Conservation (phyloP, 2,797 vertebrate genomes). For the Nothura maculosa region DNA sequence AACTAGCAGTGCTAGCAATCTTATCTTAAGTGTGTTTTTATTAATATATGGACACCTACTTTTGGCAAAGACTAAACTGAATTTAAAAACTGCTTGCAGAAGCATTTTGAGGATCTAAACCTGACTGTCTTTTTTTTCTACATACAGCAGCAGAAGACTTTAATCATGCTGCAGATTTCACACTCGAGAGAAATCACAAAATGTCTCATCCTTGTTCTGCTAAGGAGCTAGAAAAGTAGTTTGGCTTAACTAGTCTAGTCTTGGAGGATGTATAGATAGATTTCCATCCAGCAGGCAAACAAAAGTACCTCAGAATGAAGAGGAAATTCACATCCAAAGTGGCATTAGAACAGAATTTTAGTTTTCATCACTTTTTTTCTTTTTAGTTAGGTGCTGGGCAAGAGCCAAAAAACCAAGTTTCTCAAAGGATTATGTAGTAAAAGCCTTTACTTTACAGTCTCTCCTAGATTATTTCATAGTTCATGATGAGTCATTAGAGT, state of each 20-base stretch:
- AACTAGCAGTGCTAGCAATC: constrained; percentile 32
- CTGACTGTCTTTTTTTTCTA: neutral
- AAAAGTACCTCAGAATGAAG: neutral
- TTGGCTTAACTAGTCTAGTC: constrained; percentile 41
- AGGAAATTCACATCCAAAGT: constrained; percentile 22
- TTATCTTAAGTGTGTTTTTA: constrained; percentile 40
- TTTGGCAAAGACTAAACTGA: constrained; percentile 7
- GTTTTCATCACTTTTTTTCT: neutral
- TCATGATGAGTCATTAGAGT: neutral
- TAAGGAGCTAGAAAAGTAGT: constrained; percentile 53
- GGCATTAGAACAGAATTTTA: neutral
- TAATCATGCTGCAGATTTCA: constrained; percentile 70
- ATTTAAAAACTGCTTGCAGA: constrained; percentile 72
- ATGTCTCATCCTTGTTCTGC: constrained; percentile 48
- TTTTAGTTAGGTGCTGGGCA: neutral
- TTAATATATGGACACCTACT: constrained; percentile 55
- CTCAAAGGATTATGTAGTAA: neutral
- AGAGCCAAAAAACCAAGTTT: neutral
- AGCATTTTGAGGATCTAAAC: constrained; percentile 44
- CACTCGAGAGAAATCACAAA: constrained; percentile 60
- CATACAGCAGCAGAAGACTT: constrained; percentile 48
- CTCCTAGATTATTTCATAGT: neutral
- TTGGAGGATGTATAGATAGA: constrained; percentile 16
- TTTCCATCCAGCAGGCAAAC: constrained; percentile 6
- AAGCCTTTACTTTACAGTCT: neutral